Conservation (phyloP, 2,888 invertebrate species). For the Siphlonurus alternatus region DNA sequence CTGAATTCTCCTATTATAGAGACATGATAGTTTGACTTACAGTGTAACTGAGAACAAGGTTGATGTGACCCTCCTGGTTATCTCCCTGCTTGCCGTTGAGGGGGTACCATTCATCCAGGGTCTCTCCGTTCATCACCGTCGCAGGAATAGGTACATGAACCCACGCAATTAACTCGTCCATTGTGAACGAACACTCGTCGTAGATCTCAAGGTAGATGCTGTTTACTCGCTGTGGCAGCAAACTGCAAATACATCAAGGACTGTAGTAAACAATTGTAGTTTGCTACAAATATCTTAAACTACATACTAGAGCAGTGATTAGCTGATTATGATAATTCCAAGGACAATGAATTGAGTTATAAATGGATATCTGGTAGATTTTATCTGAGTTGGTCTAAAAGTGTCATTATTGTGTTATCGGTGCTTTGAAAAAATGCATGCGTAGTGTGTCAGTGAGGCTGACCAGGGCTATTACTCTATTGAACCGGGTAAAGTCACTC, state of each 20-base stretch:
- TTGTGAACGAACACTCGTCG: constrained; percentile 92
- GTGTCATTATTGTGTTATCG: no score
- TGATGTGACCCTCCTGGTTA: constrained; percentile 82
- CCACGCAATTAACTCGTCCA: constrained; percentile 94
- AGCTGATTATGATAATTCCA: background rate
- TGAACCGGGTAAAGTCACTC: no score
- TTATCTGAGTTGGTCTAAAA: no score
- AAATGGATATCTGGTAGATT: background rate
- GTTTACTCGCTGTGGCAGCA: constrained; percentile 75
- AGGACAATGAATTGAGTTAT: background rate
- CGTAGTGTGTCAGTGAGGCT: no score
- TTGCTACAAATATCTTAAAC: background rate
- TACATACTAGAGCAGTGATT: background rate
- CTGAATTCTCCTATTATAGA: no score
- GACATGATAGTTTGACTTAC: no score
- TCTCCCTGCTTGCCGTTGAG: constrained; percentile 91
- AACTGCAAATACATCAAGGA: constrained; percentile 31
- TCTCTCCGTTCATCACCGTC: constrained; percentile 69
- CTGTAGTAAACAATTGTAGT: constrained; percentile 11
- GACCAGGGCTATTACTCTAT: no score
- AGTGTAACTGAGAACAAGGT: constrained; percentile 68
- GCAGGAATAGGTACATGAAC: constrained; percentile 75
- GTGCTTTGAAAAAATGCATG: no score
- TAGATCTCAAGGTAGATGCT: constrained; percentile 85
- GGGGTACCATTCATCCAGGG: constrained; percentile 89